phyloP scores from a whole-genome alignment of 2,113 vertebrate species.

The Hoplias malabaricus region DNA sequence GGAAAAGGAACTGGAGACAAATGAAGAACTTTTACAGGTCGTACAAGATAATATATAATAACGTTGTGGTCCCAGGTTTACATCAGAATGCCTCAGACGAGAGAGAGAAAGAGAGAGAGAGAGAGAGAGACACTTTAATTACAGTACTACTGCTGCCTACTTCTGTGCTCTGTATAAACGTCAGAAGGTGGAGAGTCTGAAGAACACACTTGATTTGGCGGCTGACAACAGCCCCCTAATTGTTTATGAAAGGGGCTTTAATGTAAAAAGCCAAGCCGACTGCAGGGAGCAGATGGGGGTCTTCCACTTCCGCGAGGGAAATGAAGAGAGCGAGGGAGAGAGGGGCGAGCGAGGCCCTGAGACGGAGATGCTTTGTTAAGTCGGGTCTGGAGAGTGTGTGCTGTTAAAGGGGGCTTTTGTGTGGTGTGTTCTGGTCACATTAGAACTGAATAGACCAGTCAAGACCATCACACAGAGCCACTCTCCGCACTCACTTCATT shows the following conservation, averaged over 20 bases:
- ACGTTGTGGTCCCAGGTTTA: too few relatives aligned
- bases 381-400: conserved; percentile 54
- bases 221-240: conserved; percentile 43
- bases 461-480: conserved; percentile 68
- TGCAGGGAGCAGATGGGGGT: conserved; percentile 47
- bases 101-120: too few relatives aligned
- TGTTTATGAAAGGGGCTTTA: conserved; percentile 54
- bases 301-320: conserved; percentile 22
- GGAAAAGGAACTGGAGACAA: too few relatives aligned
- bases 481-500: conserved; percentile 73
- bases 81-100: too few relatives aligned
- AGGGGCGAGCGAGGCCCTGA: conserved; percentile 48
- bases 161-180: background rate
- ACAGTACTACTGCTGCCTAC: background rate
- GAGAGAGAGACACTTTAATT: background rate
- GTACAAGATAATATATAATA: too few relatives aligned
- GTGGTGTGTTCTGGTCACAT: conserved; percentile 63
- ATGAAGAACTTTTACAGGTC: too few relatives aligned
- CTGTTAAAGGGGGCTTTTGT: conserved; percentile 61
- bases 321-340: background rate
- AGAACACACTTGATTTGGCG: conserved; percentile 48
- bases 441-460: conserved; percentile 67
- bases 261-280: conserved; percentile 54
- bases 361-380: conserved; percentile 67
- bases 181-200: background rate